Evolutionary conservation across 1,140 invertebrate species (phyloP).

Genomic region (Hylaeus volcanicus): DNA sequence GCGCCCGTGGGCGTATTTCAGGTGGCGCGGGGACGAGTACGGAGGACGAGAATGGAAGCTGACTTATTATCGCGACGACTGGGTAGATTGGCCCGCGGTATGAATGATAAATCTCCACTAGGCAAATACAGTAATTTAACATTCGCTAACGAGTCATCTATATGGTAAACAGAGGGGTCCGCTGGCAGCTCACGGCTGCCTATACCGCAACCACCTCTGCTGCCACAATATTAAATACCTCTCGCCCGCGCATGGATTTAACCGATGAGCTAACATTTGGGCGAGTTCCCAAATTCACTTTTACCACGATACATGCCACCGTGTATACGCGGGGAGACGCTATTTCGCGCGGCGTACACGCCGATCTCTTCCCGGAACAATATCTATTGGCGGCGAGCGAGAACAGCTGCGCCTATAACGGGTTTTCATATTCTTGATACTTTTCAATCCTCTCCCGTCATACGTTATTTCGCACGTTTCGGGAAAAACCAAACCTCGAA

Average conservation of each 20-base stretch:
- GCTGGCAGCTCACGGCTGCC: constrained; percentile 54
- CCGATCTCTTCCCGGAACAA: constrained; percentile 10
- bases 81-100: constrained; percentile 65
- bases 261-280: constrained; percentile 69
- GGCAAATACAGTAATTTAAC: constrained; percentile 71
- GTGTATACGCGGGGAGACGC: constrained; percentile 44
- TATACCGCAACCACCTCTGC: constrained; percentile 57
- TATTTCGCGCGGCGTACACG: background rate
- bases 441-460: background rate
- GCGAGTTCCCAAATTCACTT: constrained; percentile 67
- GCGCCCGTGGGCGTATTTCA: constrained; percentile 40
- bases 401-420: constrained; percentile 26
- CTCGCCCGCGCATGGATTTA: constrained; percentile 63
- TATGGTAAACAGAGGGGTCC: constrained; percentile 72
- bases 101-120: constrained; percentile 74
- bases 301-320: constrained; percentile 55
- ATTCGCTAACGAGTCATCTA: constrained; percentile 75
- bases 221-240: constrained; percentile 66
- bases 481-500: too few species aligned
- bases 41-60: constrained; percentile 35
- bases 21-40: background rate
- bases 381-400: constrained; percentile 18
- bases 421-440: constrained; percentile 7
- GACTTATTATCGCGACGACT: constrained; percentile 67
- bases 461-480: background rate